Evolutionary conservation across 2,888 invertebrate genomes (phyloP).

Genomic region (Drosophila sordidula): DNA sequence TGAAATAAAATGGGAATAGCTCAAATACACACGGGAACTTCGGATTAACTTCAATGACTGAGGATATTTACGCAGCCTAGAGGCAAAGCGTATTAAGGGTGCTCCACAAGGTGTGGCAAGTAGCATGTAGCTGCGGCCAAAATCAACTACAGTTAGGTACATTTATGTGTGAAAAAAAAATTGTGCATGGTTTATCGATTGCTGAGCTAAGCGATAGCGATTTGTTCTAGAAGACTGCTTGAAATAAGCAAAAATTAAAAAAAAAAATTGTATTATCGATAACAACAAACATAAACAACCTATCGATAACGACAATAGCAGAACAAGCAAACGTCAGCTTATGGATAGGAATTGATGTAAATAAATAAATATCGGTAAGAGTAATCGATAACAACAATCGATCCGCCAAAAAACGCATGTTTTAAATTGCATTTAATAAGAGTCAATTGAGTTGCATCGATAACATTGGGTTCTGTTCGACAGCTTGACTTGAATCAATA

Average conservation of each 20-base stretch:
- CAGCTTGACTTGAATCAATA: not conserved
- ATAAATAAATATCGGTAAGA: not conserved
- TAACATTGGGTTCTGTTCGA: not conserved
- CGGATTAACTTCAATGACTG: constrained; percentile 1
- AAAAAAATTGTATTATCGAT: constrained; percentile 1
- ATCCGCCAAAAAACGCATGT: not conserved
- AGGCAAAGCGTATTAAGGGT: not conserved
- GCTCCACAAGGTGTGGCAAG: constrained; percentile 1
- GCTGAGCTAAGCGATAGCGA: constrained; percentile 22
- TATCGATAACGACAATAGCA: not conserved
- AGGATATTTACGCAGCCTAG: not conserved
- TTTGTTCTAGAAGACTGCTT: not conserved
- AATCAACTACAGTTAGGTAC: constrained; percentile 30
- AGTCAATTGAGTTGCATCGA: not conserved
- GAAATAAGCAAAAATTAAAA: not conserved
- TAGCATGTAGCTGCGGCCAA: constrained; percentile 33
- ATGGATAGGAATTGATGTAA: not conserved
- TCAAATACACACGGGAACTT: constrained; percentile 17
- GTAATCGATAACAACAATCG: not conserved
- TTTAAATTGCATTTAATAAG: not conserved
- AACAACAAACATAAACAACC: not conserved
- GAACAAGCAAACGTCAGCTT: no score
- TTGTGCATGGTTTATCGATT: constrained; percentile 29
- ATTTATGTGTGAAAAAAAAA: constrained; percentile 21
- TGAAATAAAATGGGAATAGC: constrained; percentile 7